phyloP scores from a whole-genome alignment of 2,888 invertebrate species.

The Agrotis puta region DNA sequence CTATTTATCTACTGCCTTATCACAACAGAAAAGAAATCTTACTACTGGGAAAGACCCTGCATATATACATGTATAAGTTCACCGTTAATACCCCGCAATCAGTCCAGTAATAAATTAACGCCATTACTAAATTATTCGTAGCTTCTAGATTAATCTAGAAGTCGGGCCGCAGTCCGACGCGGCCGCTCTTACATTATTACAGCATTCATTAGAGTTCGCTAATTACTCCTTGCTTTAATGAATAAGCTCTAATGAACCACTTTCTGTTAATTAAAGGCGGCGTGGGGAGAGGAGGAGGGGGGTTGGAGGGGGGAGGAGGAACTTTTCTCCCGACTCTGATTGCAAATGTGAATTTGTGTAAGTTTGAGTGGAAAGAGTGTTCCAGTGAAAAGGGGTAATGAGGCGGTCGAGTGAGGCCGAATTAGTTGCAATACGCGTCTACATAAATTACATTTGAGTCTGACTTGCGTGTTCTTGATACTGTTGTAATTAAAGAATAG shows the following conservation, averaged over 20 bases:
- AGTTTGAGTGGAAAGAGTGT: conserved; percentile 90
- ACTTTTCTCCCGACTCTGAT: conserved; percentile 90
- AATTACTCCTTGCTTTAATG: conserved; percentile 97
- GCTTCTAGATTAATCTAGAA: conserved; percentile 90
- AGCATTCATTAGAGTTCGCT: conserved; percentile 96
- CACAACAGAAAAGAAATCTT: too few species aligned
- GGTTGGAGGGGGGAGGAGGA: conserved; percentile 72
- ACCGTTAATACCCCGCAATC: conserved; percentile 85
- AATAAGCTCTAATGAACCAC: conserved; percentile 97
- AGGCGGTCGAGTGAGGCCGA: conserved; percentile 86
- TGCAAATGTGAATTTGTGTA: conserved; percentile 91
- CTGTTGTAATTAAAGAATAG: conserved; percentile 10
- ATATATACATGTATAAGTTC: conserved; percentile 61
- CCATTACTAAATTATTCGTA: conserved; percentile 89
- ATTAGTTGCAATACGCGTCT: conserved; percentile 84
- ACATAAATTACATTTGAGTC: conserved; percentile 72
- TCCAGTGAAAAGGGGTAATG: conserved; percentile 90
- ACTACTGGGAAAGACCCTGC: conserved; percentile 3
- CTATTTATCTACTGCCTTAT: too few species aligned
- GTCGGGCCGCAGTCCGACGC: conserved; percentile 89
- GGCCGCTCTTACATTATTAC: conserved; percentile 94
- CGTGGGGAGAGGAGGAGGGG: conserved; percentile 76
- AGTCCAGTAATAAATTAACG: conserved; percentile 87
- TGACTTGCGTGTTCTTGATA: conserved; percentile 4
- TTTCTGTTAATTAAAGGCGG: conserved; percentile 97